Percentiles rank a stretch among this genome's conserved stretches.
These are phyloP conservation scores for Synergus laeviventris DNA, from an alignment of 2,888 invertebrate species.

Conservation along the genomic window DNA sequence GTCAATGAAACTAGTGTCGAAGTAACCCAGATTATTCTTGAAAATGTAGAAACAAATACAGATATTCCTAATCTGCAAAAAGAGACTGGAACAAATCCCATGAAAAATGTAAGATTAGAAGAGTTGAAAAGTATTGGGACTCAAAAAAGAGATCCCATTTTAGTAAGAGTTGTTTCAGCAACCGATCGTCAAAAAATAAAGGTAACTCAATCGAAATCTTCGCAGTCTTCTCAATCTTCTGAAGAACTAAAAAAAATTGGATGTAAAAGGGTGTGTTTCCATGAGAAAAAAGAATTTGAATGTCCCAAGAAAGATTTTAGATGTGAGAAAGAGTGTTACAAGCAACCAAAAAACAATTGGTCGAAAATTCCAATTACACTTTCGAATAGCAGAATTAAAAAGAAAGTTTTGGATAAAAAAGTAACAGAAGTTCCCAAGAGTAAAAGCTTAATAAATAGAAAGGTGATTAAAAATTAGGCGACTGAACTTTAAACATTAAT, in stretches of 20 bases:
- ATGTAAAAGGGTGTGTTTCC: neutral
- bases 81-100: conserved; percentile 10
- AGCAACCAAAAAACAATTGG: neutral
- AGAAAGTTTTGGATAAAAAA: conserved; percentile 13
- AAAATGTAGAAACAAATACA: conserved; percentile 32
- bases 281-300: conserved; percentile 11
- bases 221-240: neutral
- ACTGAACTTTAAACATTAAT: neutral
- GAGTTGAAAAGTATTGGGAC: conserved; percentile 44
- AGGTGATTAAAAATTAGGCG: neutral
- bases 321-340: conserved; percentile 5
- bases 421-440: neutral
- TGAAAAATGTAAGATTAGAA: neutral
- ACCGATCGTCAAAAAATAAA: neutral
- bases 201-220: conserved; percentile 14
- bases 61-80: neutral
- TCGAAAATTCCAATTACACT: neutral
- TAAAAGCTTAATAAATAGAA: conserved; percentile 6
- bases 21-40: conserved; percentile 11
- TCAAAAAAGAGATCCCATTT: conserved; percentile 54
- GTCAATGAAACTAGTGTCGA: conserved; percentile 1
- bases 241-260: neutral
- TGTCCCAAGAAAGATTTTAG: neutral
- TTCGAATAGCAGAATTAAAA: neutral
- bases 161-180: conserved; percentile 51